Evolutionary conservation across 2,113 vertebrate genomes (phyloP), one percentile per base, ranked within the genome.

Genomic region (Actinemys pallida): DNA sequence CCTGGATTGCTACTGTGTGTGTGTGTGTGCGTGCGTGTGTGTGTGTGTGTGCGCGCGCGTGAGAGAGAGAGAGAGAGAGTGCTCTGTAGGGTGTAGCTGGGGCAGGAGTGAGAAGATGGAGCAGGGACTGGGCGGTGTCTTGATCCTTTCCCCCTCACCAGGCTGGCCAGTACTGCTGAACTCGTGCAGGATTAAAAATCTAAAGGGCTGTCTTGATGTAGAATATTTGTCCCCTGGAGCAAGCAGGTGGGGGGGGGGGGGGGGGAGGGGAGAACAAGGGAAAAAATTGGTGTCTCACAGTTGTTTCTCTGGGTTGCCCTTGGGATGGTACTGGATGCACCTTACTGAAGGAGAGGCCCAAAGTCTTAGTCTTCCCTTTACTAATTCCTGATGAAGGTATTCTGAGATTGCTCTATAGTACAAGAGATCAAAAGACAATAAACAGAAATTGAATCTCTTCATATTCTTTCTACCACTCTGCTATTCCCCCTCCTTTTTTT

Each of bases 311-410:
- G 47, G 56, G 81, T 84, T 93, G 83, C 57, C 75, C 57, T 59
- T 84, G 72, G 0, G 1, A 72, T 45, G 56, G 88, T 81, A 39
- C 39, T 94, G 83, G 57, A 8, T 85, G 83, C 93, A 86, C 81
- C 56, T 65, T 57, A 45, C 86, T 19, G 6, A 85, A 53, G 62
- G 83, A 54, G 94, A 87, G 89, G 54, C 24, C 84, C 2, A 3
- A 92, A 88, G 35, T 90, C 89, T 88, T 90, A 53, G 94, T 69
- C 82, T 94, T 84, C n/a, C 42, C 84, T 83, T 79, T 72, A 79
- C 81, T 50, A 93, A 91, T 88, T 93, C 88, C 90, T 90, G 53
- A 91, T 54, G 78, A 93, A 95, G 87, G 87, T 45, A 81, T 88
- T 75, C 91, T 54, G 19, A 65, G 93, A 91, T 78, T 57, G 31